Evolutionary conservation across 2,888 invertebrate species (phyloP).

Genomic region (Taenaris catops): DNA sequence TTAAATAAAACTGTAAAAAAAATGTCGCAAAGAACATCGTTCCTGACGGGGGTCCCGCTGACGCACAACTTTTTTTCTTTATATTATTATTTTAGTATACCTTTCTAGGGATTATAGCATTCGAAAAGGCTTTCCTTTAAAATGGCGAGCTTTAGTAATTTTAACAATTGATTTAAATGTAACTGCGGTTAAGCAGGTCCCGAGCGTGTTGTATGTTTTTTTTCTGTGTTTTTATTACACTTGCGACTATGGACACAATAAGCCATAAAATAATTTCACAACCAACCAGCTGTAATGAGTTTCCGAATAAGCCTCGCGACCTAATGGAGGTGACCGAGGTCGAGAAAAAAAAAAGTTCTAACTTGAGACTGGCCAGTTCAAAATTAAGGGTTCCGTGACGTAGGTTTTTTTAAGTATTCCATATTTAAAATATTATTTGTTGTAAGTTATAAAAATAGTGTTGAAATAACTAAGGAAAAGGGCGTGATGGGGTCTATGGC

Average conservation of each 20-base stretch:
- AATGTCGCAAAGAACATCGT: too few species aligned
- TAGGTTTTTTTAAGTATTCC: too few species aligned
- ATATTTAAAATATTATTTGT: too few species aligned
- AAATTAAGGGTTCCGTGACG: too few species aligned
- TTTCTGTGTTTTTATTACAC: constrained; percentile 26
- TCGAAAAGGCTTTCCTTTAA: constrained; percentile 30
- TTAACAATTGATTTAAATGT: constrained; percentile 62
- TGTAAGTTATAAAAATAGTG: too few species aligned
- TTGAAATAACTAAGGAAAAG: too few species aligned
- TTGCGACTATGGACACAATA: constrained; percentile 64
- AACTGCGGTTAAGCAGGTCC: constrained; percentile 27
- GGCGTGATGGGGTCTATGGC: too few species aligned
- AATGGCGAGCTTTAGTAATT: constrained; percentile 48
- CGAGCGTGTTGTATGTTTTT: constrained; percentile 10
- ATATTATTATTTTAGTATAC: constrained; percentile 62
- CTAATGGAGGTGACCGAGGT: constrained; percentile 66
- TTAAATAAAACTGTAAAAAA: too few species aligned
- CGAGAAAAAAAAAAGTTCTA: constrained; percentile 56
- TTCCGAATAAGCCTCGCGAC: constrained; percentile 59
- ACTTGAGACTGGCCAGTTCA: too few species aligned
- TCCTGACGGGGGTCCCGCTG: too few species aligned
- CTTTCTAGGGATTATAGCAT: constrained; percentile 44
- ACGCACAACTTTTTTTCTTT: too few species aligned
- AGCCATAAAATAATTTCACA: constrained; percentile 66
- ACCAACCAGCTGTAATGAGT: constrained; percentile 62